These are phyloP conservation scores for Chitala chitala DNA, from an alignment of 2,113 vertebrate species.

Conservation along the genomic window DNA sequence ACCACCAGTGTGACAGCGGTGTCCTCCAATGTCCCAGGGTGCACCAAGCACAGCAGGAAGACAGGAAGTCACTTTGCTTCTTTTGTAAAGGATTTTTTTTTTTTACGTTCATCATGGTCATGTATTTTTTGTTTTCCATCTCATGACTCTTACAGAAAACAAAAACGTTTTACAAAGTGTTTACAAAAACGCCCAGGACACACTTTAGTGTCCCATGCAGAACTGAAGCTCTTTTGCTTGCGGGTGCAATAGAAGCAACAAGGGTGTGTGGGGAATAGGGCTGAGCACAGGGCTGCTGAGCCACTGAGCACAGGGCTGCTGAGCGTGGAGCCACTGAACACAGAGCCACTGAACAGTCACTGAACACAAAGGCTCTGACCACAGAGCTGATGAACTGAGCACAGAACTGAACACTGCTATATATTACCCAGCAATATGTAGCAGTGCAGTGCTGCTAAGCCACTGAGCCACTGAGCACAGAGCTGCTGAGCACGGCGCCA, in stretches of 20 bases:
- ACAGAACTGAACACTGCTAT: too few relatives aligned
- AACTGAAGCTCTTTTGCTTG: constrained; percentile 1
- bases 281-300: background rate
- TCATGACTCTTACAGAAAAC: background rate
- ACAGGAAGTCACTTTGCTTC: background rate
- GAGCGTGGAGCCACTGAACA: constrained; percentile 8
- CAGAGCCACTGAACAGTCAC: too few relatives aligned
- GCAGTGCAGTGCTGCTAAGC: too few relatives aligned
- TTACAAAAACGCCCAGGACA: background rate
- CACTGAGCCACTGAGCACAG: too few relatives aligned
- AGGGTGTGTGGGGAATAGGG: background rate
- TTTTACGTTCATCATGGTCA: background rate
- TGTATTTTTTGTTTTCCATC: constrained; percentile 1
- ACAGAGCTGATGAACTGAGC: too few relatives aligned
- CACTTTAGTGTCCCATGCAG: background rate
- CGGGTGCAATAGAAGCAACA: background rate
- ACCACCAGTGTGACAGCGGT: background rate
- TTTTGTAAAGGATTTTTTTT: background rate
- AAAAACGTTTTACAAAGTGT: too few relatives aligned
- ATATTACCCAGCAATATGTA: too few relatives aligned
- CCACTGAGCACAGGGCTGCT: constrained; percentile 13
- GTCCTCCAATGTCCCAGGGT: too few relatives aligned
- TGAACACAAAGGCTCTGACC: too few relatives aligned
- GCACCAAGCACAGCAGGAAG: background rate
- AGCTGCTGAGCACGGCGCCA: too few relatives aligned